Conservation (phyloP, 2,888 invertebrate genomes). For the Aporophyla nigra region DNA sequence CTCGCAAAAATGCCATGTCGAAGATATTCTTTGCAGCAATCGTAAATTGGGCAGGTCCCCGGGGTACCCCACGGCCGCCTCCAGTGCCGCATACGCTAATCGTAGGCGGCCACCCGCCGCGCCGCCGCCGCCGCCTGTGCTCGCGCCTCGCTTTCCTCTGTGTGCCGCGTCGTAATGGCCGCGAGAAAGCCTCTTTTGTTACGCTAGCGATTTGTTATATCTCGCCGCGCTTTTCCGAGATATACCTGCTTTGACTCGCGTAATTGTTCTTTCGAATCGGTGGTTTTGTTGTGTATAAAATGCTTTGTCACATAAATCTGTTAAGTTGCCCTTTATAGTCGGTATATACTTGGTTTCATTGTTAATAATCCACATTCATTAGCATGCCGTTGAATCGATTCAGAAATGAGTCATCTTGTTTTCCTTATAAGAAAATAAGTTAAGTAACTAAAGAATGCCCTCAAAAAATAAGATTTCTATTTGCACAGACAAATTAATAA, state of each 20-base stretch:
- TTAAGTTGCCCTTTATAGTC: slow-evolving; percentile 80
- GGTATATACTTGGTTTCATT: slow-evolving; percentile 79
- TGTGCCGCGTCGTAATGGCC: slow-evolving; percentile 88
- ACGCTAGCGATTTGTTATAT: slow-evolving; percentile 89
- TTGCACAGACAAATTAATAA: slow-evolving; percentile 9
- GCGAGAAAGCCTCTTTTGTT: slow-evolving; percentile 90
- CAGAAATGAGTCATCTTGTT: slow-evolving; percentile 57
- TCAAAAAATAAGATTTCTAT: slow-evolving; percentile 5
- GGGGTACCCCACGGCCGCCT: slow-evolving; percentile 76
- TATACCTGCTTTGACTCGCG: slow-evolving; percentile 89
- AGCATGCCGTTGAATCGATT: slow-evolving; percentile 68
- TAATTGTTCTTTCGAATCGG: slow-evolving; percentile 90
- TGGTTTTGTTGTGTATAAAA: slow-evolving; percentile 88
- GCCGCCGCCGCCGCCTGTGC: slow-evolving; percentile 72
- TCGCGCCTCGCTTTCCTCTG: slow-evolving; percentile 79
- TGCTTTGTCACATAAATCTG: slow-evolving; percentile 90
- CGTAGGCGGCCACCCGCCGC: slow-evolving; percentile 74
- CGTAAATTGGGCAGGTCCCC: slow-evolving; percentile 86
- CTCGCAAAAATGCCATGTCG: slow-evolving; percentile 84
- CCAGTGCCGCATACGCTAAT: slow-evolving; percentile 86
- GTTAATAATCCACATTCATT: slow-evolving; percentile 84
- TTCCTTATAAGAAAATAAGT: slow-evolving; percentile 15
- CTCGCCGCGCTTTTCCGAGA: slow-evolving; percentile 86
- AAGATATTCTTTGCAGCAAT: slow-evolving; percentile 89
- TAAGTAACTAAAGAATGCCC: background rate